Evolutionary conservation across 2,797 vertebrate species (phyloP), one percentile per base, ranked within the genome.

Genomic region (Toxotes lorentzi): DNA sequence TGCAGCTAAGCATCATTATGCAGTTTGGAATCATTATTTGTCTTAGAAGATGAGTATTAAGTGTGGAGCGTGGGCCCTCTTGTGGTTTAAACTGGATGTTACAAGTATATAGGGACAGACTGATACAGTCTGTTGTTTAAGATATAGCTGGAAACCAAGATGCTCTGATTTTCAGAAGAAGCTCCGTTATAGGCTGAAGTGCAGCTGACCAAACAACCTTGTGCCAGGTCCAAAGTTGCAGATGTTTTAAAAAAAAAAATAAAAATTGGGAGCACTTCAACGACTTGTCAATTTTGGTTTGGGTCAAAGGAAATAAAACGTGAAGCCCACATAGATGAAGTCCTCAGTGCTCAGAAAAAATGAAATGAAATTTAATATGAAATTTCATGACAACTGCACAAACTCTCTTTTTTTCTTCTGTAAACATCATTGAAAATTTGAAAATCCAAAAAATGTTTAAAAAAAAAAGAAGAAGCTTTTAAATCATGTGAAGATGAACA

Each of bases 31-130:
- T 24, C 1, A 3, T 2, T 7, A 4, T 19, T 58, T 74, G 1
- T 57, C 5, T 35, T 13, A 40, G 21, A 53, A 16, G 43, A 35
- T 6, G 27, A 47, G 8, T 64, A 16, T 60, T 24, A 2, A 8
- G 34, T 77, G 65, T 70, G 63, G 27, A 13, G 19, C 21, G 62
- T 76, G 81, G 16, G 56, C 87, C 87, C 78, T 82, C 92, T 88
- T 60, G 87, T 92, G 92, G 88, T 77, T 10, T 34, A 1, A 82
- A 17, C 27, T 32, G 5, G 7, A 12, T 30, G 4, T 54, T 87
- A 50, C 86, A 82, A 19, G 35, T 54, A 51, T 5, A 45, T 10
- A 72, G 11, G 24, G 21, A 54, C 16, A 40, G 0, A 32, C 0
- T 45, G 10, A 45, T 45, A 27, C 41, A 53, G 63, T n/a, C 35